Base-by-base conservation (phyloP, 2,797 vertebrate species). In the Pseudomugil gertrudae region DNA sequence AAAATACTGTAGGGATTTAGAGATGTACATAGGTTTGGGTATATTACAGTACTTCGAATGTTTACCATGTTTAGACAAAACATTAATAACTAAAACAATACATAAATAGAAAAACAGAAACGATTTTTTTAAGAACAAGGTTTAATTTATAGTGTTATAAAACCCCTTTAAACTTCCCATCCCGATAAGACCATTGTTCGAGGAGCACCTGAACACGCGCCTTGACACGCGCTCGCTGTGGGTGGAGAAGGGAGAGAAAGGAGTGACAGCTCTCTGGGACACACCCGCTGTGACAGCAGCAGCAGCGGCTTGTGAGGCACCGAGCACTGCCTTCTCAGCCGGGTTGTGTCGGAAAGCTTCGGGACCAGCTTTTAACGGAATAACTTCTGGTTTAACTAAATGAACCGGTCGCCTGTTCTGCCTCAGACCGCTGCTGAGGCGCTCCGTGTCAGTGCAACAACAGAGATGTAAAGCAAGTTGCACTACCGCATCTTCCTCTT, bases 401-500 rank as follows among this genome's bases (percentile, higher is more conserved):
- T 80, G 75, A 63, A 21, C 63, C 69, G 62, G 53, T n/a, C 23
- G 73, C 72, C 48, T 26, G 74, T 67, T 72, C 50, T 54, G 69
- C 74, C 61, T 61, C 66, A 9, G 67, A 58, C 80, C 40, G 62
- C 43, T 54, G 72, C 50, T 56, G 80, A 67, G 80, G 78, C 65
- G 73, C 59, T 54, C 80, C 71, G 66, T 80, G 77, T 78, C 79
- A 75, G 70, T 67, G 83, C 77, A 59, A n/a, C 85, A 65, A 50
- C 84, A 84, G 86, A 83, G 76, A 86, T 90, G 91, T 86, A 81
- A 80, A 84, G 66, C 84, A 78, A 89, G 69, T 85, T 74, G 63
- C 80, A 59, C 70, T 74, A 40, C 80, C 76, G 83, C 84, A 69
- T 83, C 83, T 76, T 82, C 84, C 79, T 78, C 76, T 61, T 80